Base-by-base conservation (phyloP, 2,113 vertebrate genomes). In the Dinomys branickii region DNA sequence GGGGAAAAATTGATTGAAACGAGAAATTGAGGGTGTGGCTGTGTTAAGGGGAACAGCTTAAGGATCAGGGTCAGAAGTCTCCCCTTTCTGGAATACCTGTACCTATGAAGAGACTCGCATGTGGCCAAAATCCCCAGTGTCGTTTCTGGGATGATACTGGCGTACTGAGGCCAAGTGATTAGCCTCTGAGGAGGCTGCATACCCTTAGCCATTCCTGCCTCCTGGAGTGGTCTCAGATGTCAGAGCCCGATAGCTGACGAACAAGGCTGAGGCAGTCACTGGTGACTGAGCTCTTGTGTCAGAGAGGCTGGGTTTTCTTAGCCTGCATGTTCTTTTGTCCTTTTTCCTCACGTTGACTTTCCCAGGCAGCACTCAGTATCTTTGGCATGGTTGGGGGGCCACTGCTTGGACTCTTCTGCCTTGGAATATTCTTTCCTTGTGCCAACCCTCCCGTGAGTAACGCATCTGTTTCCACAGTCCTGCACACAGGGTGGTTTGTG, bases 371-470 rank as follows among this genome's bases (percentile, higher is more conserved):
- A 81, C 98, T 99, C 97, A 99, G 99, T 98, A 99, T 99, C 98
- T 99, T 99, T 2, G 99, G 99, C 91, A 99, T 99, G 99, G 98
- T 99, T 35, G 99, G 99, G 0, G 99, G 99, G 0, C 99, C 99
- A 0, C 99, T 99, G 67, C 99, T 99, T 30, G 99, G 99, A 59
- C 96, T 99, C 92, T 99, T 99, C 98, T 99, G 99, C 96, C 99
- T 99, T 0, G 99, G 99, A 58, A 99, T 99, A 98, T 99, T 99
- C 98, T 99, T 99, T 90, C 99, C 99, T 2, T 99, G 99, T 47
- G 99, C 99, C 88, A 99, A 99, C 98, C 87, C 99, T 58, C 95
- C 71, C 1, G 99, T 99, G 98, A 99, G 99, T 99, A 67, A 82
- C 9, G 1, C 6, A 0, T 7, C n/a, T 59, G 63, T 13, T 20